phyloP scores from a whole-genome alignment of 2,113 vertebrate genomes.

The Chitala chitala region DNA sequence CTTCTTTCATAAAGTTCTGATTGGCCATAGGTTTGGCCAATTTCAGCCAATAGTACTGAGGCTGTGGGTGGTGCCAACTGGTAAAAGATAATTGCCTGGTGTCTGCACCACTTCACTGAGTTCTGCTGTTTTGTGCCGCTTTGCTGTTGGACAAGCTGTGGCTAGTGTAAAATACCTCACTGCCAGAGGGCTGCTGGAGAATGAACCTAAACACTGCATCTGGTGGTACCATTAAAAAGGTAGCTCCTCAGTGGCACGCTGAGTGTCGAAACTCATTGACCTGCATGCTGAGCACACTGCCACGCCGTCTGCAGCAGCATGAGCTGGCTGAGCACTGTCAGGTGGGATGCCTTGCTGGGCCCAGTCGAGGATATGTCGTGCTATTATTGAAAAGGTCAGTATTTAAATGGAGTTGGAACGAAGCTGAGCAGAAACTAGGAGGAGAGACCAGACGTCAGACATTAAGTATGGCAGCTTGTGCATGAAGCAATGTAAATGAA shows the following conservation, averaged over 20 bases:
- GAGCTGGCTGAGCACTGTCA: not conserved
- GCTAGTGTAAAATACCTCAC: too few relatives aligned
- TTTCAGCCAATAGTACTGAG: too few relatives aligned
- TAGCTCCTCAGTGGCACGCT: not conserved
- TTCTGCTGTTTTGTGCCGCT: too few relatives aligned
- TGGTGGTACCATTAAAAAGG: not conserved
- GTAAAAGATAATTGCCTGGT: not conserved
- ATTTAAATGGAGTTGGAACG: too few relatives aligned
- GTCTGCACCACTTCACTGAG: too few relatives aligned
- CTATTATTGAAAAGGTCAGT: too few relatives aligned
- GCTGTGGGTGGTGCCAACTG: too few relatives aligned
- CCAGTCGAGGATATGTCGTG: not conserved
- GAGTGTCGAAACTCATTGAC: not conserved
- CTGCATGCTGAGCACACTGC: not conserved
- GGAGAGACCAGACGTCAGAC: too few relatives aligned
- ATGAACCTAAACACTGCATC: not conserved
- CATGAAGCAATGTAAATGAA: not conserved
- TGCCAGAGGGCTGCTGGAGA: not conserved
- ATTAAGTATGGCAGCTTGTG: too few relatives aligned
- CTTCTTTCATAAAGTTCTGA: not conserved
- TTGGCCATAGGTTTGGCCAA: not conserved
- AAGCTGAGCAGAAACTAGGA: too few relatives aligned
- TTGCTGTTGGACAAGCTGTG: too few relatives aligned
- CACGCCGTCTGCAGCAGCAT: not conserved
- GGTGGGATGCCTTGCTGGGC: not conserved